Evolutionary conservation across 2,797 vertebrate species (phyloP).

Genomic region (Enteromius argenteus): DNA sequence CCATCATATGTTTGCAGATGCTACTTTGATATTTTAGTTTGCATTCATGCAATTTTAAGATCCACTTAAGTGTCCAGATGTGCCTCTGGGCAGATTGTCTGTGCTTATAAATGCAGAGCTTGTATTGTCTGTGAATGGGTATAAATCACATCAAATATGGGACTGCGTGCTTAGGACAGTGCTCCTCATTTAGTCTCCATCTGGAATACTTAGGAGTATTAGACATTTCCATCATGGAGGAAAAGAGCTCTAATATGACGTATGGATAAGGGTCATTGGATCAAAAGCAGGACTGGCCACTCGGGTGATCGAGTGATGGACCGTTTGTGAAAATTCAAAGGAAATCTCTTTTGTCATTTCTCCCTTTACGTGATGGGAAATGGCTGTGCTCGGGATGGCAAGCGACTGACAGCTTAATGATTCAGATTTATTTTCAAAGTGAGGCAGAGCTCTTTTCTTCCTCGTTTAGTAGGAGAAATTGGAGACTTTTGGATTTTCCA

Average conservation of each 20-base stretch:
- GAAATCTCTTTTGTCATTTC: constrained; percentile 29
- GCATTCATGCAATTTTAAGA: not conserved
- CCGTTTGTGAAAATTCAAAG: not conserved
- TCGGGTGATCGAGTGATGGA: not conserved
- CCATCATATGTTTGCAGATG: not conserved
- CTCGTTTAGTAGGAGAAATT: constrained; percentile 14
- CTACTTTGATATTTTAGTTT: not conserved
- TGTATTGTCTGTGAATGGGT: not conserved
- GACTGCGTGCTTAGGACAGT: not conserved
- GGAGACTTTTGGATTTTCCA: constrained; percentile 17
- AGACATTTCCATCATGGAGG: constrained; percentile 4
- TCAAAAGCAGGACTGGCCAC: constrained; percentile 30
- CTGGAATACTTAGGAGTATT: constrained; percentile 17
- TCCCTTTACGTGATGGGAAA: constrained; percentile 25
- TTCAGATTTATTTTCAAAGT: constrained; percentile 26
- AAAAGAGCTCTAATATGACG: constrained; percentile 16
- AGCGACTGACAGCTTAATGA: constrained; percentile 23
- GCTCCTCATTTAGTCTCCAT: constrained; percentile 15
- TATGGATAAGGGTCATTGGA: constrained; percentile 19
- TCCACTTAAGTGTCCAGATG: not conserved
- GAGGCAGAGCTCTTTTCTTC: not conserved
- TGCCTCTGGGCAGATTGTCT: not conserved
- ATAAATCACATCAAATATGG: constrained; percentile 9
- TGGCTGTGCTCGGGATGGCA: constrained; percentile 12
- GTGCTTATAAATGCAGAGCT: not conserved